Conservation (phyloP, 92 coral and sea anemone species). For the Hydrozoanthus gracilis region DNA sequence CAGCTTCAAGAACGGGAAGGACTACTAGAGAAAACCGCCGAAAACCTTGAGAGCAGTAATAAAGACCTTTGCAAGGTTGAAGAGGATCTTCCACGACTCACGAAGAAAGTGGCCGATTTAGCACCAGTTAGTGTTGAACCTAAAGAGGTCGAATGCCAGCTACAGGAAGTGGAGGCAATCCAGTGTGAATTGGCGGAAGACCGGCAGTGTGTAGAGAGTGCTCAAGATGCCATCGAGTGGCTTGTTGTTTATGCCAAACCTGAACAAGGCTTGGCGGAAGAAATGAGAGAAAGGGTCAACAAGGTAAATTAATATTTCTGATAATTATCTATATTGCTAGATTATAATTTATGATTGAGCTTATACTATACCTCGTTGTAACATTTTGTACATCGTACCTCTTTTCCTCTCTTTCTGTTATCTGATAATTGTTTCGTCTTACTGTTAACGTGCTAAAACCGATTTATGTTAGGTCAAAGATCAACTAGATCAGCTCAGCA, state of each 20-base stretch:
- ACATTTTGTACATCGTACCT: no score
- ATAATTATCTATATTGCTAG: background rate
- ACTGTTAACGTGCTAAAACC: background rate
- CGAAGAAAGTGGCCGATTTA: constrained; percentile 65
- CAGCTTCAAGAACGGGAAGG: constrained; percentile 76
- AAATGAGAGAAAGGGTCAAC: constrained; percentile 68
- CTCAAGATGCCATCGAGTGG: constrained; percentile 89
- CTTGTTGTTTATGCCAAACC: constrained; percentile 80
- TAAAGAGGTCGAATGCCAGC: constrained; percentile 80
- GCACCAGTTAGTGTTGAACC: constrained; percentile 87
- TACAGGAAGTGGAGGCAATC: constrained; percentile 73
- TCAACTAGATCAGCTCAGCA: constrained; percentile 77
- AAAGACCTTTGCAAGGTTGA: constrained; percentile 74
- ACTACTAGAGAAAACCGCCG: constrained; percentile 73
- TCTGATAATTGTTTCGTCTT: background rate
- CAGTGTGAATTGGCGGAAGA: constrained; percentile 77
- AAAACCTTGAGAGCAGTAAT: constrained; percentile 64
- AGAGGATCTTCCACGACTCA: constrained; percentile 74
- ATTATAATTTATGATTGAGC: background rate
- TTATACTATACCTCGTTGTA: background rate
- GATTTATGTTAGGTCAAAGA: constrained; percentile 52
- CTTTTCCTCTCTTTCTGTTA: no score
- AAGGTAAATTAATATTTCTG: background rate
- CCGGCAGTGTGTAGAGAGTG: constrained; percentile 75
- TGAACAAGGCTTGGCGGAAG: constrained; percentile 60